These are phyloP conservation scores for Parascotia fuliginaria DNA, from an alignment of 2,888 invertebrate species.

Conservation along the genomic window DNA sequence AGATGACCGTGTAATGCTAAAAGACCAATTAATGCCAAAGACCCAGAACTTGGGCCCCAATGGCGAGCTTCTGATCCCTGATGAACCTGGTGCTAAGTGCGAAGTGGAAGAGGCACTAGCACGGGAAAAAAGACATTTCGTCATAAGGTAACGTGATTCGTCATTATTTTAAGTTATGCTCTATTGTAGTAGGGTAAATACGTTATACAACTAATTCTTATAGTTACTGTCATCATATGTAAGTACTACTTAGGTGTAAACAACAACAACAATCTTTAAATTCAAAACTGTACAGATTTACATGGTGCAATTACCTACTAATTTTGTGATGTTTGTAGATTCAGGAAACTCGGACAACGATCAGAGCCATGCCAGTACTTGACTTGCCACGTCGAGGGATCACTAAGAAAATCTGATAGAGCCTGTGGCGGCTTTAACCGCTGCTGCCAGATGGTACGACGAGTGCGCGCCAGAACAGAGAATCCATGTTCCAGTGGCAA, in stretches of 20 bases:
- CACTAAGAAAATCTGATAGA: constrained; percentile 84
- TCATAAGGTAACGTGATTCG: constrained; percentile 71
- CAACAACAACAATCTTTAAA: too few relatives aligned
- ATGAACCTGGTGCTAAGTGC: constrained; percentile 55
- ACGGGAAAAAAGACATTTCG: constrained; percentile 60
- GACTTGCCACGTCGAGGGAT: constrained; percentile 89
- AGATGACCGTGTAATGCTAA: constrained; percentile 91
- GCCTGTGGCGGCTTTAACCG: constrained; percentile 70
- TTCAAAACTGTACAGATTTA: too few relatives aligned
- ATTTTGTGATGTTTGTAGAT: constrained; percentile 43
- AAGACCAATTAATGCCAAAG: constrained; percentile 87
- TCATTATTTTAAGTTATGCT: too few relatives aligned
- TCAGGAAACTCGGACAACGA: constrained; percentile 85
- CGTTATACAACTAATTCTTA: background rate
- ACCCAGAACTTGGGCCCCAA: constrained; percentile 73
- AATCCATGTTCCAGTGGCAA: constrained; percentile 82
- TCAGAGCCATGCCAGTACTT: constrained; percentile 89
- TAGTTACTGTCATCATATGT: background rate
- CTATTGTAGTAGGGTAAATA: background rate
- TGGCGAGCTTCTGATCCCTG: constrained; percentile 82
- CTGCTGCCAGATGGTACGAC: constrained; percentile 72
- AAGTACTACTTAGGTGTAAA: too few relatives aligned
- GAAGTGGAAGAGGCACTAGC: constrained; percentile 52
- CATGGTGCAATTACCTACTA: background rate
- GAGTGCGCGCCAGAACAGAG: constrained; percentile 74